Conservation (phyloP, 2,888 invertebrate genomes). For the Xanthia togata region DNA sequence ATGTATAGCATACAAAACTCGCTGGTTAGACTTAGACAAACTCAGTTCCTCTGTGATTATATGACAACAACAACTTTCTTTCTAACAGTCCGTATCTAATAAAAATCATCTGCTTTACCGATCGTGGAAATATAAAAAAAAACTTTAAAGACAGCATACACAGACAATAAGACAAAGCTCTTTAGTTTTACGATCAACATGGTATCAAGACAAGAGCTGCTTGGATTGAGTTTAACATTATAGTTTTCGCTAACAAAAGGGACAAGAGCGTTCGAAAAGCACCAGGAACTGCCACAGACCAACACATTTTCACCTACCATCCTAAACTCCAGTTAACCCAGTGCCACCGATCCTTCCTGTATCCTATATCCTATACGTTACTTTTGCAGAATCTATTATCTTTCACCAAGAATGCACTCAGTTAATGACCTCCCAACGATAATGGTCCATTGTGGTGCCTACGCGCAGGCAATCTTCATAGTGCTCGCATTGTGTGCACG, state of each 20-base stretch:
- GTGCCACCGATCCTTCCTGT: slow-evolving; percentile 73
- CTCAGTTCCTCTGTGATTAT: not conserved
- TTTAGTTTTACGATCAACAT: not conserved
- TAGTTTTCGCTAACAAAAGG: not conserved
- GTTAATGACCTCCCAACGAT: slow-evolving; percentile 85
- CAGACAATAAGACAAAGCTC: not conserved
- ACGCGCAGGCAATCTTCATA: slow-evolving; percentile 85
- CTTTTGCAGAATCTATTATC: slow-evolving; percentile 81
- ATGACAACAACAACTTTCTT: not conserved
- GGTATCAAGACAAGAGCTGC: too few relatives aligned
- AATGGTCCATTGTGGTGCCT: slow-evolving; percentile 80
- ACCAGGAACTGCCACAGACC: not conserved
- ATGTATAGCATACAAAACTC: not conserved
- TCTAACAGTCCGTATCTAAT: not conserved
- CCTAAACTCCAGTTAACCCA: slow-evolving; percentile 44
- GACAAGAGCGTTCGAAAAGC: too few relatives aligned
- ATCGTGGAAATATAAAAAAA: not conserved
- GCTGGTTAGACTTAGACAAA: not conserved
- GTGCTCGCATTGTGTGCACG: slow-evolving; percentile 77
- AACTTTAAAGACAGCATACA: not conserved
- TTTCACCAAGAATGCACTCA: slow-evolving; percentile 87
- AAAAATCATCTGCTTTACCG: not conserved
- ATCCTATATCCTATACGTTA: slow-evolving; percentile 74
- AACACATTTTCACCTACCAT: not conserved
- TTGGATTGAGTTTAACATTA: too few relatives aligned